Percentiles rank a stretch among this genome's conserved stretches.
Evolutionary conservation across 2,888 invertebrate species (phyloP).

Genomic region (Cryptus armator): DNA sequence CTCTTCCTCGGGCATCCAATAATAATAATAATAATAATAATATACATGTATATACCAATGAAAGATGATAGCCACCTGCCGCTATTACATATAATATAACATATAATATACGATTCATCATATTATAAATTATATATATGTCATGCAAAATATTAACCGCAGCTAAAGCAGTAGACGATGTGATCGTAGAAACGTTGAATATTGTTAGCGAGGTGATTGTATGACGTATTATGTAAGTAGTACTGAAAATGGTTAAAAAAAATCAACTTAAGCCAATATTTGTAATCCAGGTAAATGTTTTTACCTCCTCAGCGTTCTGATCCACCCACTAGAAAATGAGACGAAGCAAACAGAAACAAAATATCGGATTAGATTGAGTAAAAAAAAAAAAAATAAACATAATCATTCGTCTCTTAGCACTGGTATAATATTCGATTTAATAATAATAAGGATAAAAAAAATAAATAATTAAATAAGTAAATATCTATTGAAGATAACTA

Average conservation of each 20-base stretch:
- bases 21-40: too few species aligned
- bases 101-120: too few species aligned
- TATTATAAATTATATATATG: not conserved
- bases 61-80: too few species aligned
- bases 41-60: too few species aligned
- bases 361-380: slow-evolving; percentile 64
- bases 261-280: slow-evolving; percentile 71
- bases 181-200: slow-evolving; percentile 24
- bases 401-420: slow-evolving; percentile 29
- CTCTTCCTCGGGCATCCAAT: too few species aligned
- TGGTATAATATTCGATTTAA: slow-evolving; percentile 11
- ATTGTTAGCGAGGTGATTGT: slow-evolving; percentile 44
- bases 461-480: slow-evolving; percentile 30
- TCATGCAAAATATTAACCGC: slow-evolving; percentile 60
- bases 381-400: slow-evolving; percentile 48
- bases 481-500: not conserved
- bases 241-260: slow-evolving; percentile 61
- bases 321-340: slow-evolving; percentile 89
- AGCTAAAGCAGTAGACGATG: slow-evolving; percentile 45
- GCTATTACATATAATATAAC: too few species aligned
- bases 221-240: slow-evolving; percentile 49
- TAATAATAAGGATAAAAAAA: slow-evolving; percentile 50
- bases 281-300: slow-evolving; percentile 71
- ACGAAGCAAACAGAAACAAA: slow-evolving; percentile 73
- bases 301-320: slow-evolving; percentile 89